These are phyloP conservation scores for Eurypyga helias DNA, from an alignment of 2,113 vertebrate species.

Conservation along the genomic window DNA sequence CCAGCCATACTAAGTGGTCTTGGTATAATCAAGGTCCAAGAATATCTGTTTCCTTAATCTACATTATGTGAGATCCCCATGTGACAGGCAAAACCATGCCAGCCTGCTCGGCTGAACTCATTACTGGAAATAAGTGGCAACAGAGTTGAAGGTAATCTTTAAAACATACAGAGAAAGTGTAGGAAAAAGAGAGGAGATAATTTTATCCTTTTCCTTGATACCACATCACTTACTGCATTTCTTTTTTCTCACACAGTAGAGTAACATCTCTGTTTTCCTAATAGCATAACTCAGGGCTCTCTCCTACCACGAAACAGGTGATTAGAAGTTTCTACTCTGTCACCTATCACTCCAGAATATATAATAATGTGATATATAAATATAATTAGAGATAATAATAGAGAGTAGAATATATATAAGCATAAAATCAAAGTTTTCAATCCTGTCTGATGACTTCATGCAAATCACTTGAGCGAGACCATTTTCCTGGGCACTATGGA, in stretches of 20 bases:
- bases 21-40: constrained; percentile 14
- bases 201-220: neutral
- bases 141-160: constrained; percentile 2
- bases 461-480: constrained; percentile 44
- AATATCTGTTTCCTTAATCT: constrained; percentile 30
- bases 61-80: constrained; percentile 37
- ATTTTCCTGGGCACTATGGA: constrained; percentile 51
- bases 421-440: neutral
- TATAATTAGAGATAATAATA: neutral
- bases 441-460: neutral
- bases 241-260: neutral
- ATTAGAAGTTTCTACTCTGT: neutral
- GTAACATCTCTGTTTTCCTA: neutral
- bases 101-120: constrained; percentile 29
- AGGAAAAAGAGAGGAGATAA: neutral
- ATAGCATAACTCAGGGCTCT: neutral
- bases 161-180: neutral
- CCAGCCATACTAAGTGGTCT: neutral
- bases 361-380: neutral
- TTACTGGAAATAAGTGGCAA: constrained; percentile 29
- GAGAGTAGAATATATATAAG: neutral
- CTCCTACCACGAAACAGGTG: neutral
- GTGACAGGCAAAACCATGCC: constrained; percentile 19
- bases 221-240: neutral
- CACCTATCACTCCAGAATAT: neutral